A percentile compares a stretch with the other conserved stretches of the same genome.
Conservation (phyloP, 2,888 invertebrate genomes). For the Helicoverpa assulta region DNA sequence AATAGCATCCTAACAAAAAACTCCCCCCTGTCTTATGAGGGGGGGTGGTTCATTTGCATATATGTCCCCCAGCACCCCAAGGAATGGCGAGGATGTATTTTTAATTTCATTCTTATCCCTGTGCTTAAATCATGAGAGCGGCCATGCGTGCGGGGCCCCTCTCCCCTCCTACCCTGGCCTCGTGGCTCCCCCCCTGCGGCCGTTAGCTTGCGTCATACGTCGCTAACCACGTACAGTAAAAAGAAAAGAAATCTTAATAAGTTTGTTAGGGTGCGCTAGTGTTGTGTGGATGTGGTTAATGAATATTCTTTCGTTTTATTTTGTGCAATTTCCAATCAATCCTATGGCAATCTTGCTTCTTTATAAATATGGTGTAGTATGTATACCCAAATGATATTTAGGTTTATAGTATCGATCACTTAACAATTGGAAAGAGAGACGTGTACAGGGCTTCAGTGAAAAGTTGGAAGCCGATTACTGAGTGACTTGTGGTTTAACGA, state of each 20-base stretch:
- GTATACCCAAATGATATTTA: background rate
- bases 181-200: constrained; percentile 73
- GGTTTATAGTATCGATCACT: too few species aligned
- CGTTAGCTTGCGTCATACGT: constrained; percentile 90
- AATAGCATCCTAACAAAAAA: constrained; percentile 90
- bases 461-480: too few species aligned
- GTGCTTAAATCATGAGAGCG: constrained; percentile 90
- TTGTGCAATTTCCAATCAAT: background rate
- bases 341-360: background rate
- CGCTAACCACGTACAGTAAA: constrained; percentile 90
- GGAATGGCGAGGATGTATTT: constrained; percentile 89
- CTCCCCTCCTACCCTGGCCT: constrained; percentile 66
- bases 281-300: constrained; percentile 73
- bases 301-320: constrained; percentile 16
- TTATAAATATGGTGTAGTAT: background rate
- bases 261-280: constrained; percentile 88
- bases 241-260: constrained; percentile 91
- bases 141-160: constrained; percentile 88
- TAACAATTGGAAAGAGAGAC: too few species aligned
- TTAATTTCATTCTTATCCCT: constrained; percentile 91
- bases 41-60: constrained; percentile 88
- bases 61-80: constrained; percentile 89
- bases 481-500: too few species aligned
- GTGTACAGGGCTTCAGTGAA: too few species aligned
- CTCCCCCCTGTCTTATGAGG: constrained; percentile 86